phyloP scores from a whole-genome alignment of 2,888 invertebrate genomes.

The Melinopterus prodromus region DNA sequence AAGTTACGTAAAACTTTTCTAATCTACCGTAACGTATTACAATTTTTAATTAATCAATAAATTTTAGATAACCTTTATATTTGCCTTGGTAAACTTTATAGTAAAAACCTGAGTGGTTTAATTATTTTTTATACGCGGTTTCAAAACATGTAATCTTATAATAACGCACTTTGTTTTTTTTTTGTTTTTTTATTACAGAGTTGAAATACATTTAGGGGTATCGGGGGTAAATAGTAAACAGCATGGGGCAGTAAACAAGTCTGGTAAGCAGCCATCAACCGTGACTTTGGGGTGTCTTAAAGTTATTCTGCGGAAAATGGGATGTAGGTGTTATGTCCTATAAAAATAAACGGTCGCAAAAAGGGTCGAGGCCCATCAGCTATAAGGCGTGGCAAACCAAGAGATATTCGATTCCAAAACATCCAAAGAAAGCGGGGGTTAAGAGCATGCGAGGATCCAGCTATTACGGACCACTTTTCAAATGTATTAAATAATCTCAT shows the following conservation, averaged over 20 bases:
- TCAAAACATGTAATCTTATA: no score
- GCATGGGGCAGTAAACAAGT: neutral
- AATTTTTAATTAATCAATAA: neutral
- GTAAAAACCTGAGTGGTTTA: no score
- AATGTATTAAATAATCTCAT: no score
- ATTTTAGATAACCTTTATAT: neutral
- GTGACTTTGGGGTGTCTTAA: neutral
- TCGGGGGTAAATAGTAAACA: neutral
- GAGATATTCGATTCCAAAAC: neutral
- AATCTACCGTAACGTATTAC: neutral
- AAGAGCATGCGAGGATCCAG: no score
- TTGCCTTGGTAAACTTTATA: no score
- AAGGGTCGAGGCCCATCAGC: neutral
- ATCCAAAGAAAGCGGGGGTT: no score
- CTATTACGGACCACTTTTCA: no score
- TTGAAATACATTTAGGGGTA: neutral
- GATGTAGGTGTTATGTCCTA: neutral
- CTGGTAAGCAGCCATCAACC: neutral
- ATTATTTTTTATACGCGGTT: no score
- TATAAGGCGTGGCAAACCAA: neutral
- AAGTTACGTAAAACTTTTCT: neutral
- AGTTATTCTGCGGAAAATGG: neutral
- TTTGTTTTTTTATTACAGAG: neutral
- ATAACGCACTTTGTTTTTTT: neutral
- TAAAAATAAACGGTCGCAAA: neutral